Percentiles rank a stretch among this genome's conserved stretches.
phyloP scores from a whole-genome alignment of 92 coral and sea anemone species.

The Bergia puertoricense region DNA sequence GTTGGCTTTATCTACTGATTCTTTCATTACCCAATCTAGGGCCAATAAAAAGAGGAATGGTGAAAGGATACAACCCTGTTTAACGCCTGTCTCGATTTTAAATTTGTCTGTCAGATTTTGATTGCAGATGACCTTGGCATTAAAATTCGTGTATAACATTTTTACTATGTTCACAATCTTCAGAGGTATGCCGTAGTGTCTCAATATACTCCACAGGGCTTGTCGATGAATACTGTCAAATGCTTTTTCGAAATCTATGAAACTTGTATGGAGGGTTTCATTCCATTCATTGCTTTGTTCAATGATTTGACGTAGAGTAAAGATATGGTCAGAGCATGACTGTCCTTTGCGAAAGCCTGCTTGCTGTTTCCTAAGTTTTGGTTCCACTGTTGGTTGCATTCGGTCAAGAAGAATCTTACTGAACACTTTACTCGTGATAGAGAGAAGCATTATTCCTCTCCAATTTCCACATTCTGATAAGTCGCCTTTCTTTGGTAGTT shows the following conservation, averaged over 20 bases:
- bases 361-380: slow-evolving; percentile 12
- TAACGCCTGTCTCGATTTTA: background rate
- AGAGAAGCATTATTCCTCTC: slow-evolving; percentile 11
- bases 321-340: slow-evolving; percentile 15
- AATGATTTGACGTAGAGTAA: background rate
- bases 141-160: slow-evolving; percentile 20
- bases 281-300: slow-evolving; percentile 11
- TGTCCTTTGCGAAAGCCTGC: slow-evolving; percentile 16
- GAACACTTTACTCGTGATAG: background rate
- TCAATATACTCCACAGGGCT: background rate
- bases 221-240: slow-evolving; percentile 13
- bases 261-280: background rate
- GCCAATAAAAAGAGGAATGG: slow-evolving; percentile 29
- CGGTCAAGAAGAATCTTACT: background rate
- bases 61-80: slow-evolving; percentile 31
- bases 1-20: slow-evolving; percentile 1
- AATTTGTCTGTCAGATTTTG: slow-evolving; percentile 14
- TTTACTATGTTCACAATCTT: slow-evolving; percentile 28
- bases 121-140: slow-evolving; percentile 30
- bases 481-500: background rate
- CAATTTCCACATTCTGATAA: background rate
- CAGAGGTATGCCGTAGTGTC: background rate
- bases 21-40: slow-evolving; percentile 27
- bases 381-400: background rate
- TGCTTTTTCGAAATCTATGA: background rate